phyloP scores from a whole-genome alignment of 2,113 vertebrate genomes.

The Corythaeola cristata region DNA sequence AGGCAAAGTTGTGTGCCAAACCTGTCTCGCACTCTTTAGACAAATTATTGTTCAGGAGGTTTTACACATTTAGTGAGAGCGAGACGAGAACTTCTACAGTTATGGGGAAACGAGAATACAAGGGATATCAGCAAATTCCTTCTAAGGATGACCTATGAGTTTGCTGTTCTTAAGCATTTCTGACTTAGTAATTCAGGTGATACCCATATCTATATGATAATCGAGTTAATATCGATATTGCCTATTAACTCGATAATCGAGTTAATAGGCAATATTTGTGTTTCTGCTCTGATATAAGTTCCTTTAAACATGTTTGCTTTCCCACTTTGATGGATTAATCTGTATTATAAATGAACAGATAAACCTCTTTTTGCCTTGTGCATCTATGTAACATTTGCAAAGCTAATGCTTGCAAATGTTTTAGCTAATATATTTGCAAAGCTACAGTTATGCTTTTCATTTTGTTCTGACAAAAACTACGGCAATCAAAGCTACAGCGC shows the following conservation, averaged over 20 bases:
- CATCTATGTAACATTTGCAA: background rate
- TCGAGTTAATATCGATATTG: background rate
- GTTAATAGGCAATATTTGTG: background rate
- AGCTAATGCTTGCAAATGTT: conserved; percentile 43
- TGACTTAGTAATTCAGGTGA: background rate
- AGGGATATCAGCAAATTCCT: background rate
- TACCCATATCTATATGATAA: background rate
- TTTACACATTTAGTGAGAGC: background rate
- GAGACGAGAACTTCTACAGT: background rate
- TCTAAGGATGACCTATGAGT: background rate
- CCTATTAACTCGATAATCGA: too few relatives aligned
- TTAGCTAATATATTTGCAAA: conserved; percentile 29
- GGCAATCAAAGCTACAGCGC: background rate
- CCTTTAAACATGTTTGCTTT: background rate
- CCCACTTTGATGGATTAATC: conserved; percentile 5
- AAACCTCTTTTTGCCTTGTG: background rate
- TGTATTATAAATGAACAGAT: background rate
- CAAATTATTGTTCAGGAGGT: background rate
- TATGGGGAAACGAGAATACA: background rate
- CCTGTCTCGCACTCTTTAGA: background rate
- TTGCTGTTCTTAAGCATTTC: background rate
- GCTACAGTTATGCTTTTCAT: background rate
- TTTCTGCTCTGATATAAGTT: background rate
- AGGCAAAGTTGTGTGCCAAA: background rate
- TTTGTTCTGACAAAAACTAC: background rate